These are phyloP conservation scores for Oligia fasciuncula DNA, from an alignment of 2,888 invertebrate species.

Conservation along the genomic window DNA sequence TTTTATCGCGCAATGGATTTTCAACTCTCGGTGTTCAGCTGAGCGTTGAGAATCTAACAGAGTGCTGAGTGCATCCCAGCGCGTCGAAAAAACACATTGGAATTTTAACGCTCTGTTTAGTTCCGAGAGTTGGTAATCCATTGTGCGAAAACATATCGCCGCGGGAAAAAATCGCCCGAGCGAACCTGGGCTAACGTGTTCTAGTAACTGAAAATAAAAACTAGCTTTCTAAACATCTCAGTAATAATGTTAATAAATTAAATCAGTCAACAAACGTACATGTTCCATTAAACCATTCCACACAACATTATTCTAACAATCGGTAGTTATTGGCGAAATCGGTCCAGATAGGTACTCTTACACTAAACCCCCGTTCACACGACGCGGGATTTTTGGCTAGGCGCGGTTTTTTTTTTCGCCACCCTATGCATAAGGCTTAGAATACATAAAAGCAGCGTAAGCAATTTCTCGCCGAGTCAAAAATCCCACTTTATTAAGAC, in stretches of 20 bases:
- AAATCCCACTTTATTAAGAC: neutral
- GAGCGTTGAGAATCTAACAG: too few relatives aligned
- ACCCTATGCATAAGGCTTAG: neutral
- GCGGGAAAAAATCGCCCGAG: neutral
- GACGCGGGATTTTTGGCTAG: neutral
- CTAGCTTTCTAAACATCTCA: conserved; percentile 38
- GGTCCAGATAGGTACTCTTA: neutral
- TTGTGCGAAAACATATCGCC: neutral
- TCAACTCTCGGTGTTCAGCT: neutral
- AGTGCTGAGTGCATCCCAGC: too few relatives aligned
- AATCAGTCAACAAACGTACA: conserved; percentile 56
- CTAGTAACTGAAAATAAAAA: conserved; percentile 11
- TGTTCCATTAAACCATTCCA: neutral
- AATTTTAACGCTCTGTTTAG: neutral
- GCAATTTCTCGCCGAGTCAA: neutral
- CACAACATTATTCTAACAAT: conserved; percentile 10
- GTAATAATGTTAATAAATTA: conserved; percentile 51
- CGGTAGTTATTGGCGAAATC: neutral
- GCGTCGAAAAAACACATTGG: neutral
- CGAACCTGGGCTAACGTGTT: neutral
- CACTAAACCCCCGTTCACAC: neutral
- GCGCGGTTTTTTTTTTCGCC: neutral
- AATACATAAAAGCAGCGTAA: neutral
- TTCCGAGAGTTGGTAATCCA: neutral
- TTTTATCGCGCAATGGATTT: neutral